These are phyloP conservation scores for Rhinolophus sinicus DNA, from an alignment of 2,113 vertebrate species.

Conservation along the genomic window DNA sequence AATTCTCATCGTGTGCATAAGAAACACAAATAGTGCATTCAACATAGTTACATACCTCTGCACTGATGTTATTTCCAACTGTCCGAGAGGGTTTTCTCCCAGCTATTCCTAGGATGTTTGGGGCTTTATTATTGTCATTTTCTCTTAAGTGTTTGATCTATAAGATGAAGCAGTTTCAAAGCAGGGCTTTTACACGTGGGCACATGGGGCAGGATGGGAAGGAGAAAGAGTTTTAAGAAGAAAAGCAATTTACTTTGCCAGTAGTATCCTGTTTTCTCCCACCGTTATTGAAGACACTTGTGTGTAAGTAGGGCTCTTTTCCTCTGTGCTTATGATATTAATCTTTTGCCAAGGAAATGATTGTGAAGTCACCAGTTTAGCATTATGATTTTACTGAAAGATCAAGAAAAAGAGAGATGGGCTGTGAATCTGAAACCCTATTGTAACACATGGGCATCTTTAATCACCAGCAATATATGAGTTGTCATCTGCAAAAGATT, in stretches of 20 bases:
- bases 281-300: constrained; percentile 75
- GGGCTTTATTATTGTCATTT: constrained; percentile 71
- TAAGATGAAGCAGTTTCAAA: constrained; percentile 72
- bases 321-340: constrained; percentile 67
- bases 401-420: constrained; percentile 76
- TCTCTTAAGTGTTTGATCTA: constrained; percentile 72
- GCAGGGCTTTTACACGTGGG: constrained; percentile 55
- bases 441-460: constrained; percentile 66
- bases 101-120: constrained; percentile 62
- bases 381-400: constrained; percentile 73
- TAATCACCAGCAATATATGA: constrained; percentile 67
- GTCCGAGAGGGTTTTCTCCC: constrained; percentile 70
- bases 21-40: constrained; percentile 61
- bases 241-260: constrained; percentile 79
- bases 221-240: constrained; percentile 70
- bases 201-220: constrained; percentile 69
- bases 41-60: constrained; percentile 65
- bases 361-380: constrained; percentile 76
- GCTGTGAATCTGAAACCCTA: constrained; percentile 44
- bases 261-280: constrained; percentile 68
- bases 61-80: constrained; percentile 66
- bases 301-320: constrained; percentile 54
- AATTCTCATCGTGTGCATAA: constrained; percentile 56
- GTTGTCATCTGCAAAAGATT: constrained; percentile 74
- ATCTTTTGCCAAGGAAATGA: constrained; percentile 77